Percentiles rank a stretch among this genome's conserved stretches.
Evolutionary conservation across 1,140 invertebrate genomes (phyloP).

Genomic region (Maniola jurtina): DNA sequence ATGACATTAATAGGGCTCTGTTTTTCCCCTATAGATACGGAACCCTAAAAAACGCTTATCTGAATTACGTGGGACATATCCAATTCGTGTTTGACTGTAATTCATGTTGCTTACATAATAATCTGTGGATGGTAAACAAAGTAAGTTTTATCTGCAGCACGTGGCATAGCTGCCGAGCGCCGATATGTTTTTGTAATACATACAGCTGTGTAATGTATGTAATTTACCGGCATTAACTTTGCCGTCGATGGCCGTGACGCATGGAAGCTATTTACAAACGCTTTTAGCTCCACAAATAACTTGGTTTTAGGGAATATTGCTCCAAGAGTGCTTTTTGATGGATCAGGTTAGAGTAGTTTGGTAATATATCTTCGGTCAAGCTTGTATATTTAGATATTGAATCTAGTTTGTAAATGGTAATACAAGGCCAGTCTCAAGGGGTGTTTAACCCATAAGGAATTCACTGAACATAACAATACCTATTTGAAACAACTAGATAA

Average conservation of each 20-base stretch:
- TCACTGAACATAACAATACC: too few relatives aligned
- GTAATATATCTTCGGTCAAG: neutral
- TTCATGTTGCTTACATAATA: neutral
- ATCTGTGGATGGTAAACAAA: slow-evolving; percentile 3
- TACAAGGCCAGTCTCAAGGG: too few relatives aligned
- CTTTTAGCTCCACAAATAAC: slow-evolving; percentile 12
- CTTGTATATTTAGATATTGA: neutral
- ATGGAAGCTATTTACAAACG: slow-evolving; percentile 7
- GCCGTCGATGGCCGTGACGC: slow-evolving; percentile 7
- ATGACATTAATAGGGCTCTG: too few relatives aligned
- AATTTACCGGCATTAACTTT: slow-evolving; percentile 3
- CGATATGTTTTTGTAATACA: neutral
- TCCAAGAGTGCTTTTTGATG: neutral
- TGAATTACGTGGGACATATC: neutral
- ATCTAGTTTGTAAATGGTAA: too few relatives aligned
- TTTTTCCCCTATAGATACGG: too few relatives aligned
- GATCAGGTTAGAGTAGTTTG: neutral
- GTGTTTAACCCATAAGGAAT: too few relatives aligned
- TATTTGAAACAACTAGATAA: too few relatives aligned
- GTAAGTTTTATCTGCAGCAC: neutral
- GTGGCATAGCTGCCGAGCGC: neutral
- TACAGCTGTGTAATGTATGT: too few relatives aligned
- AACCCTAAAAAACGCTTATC: neutral
- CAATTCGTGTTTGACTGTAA: neutral
- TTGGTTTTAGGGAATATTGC: neutral